A percentile compares a stretch with the other conserved stretches of the same genome.
Evolutionary conservation across 2,113 vertebrate species (phyloP).

Genomic region (Periophthalmus modestus): DNA sequence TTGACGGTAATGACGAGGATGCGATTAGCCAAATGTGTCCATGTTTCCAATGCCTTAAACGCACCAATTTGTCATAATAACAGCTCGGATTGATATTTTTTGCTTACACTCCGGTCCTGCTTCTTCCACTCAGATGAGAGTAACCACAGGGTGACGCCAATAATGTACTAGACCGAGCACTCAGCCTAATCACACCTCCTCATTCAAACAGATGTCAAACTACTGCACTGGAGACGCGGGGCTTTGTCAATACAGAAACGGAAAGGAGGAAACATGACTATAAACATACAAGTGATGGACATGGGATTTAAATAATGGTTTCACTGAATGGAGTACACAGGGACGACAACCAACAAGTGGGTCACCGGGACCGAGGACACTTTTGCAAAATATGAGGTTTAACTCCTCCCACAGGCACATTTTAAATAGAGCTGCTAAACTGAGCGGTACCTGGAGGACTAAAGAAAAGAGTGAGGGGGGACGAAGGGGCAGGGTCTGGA

Average conservation of each 20-base stretch:
- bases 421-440: too few species aligned
- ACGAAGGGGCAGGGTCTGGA: too few species aligned
- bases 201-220: slow-evolving; percentile 6
- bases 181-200: slow-evolving; percentile 25
- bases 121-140: slow-evolving; percentile 10
- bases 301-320: not conserved
- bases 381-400: too few species aligned
- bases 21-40: slow-evolving; percentile 37
- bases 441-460: too few species aligned
- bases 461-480: too few species aligned
- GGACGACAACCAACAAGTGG: too few species aligned
- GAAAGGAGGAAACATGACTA: not conserved
- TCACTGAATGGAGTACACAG: not conserved
- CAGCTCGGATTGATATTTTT: slow-evolving; percentile 17
- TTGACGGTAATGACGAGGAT: slow-evolving; percentile 10
- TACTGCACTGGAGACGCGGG: not conserved
- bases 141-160: slow-evolving; percentile 6
- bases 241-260: not conserved
- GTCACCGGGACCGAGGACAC: too few species aligned
- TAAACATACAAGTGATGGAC: not conserved
- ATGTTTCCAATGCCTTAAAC: slow-evolving; percentile 42
- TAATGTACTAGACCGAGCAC: slow-evolving; percentile 24
- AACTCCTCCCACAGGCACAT: too few species aligned
- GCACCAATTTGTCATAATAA: slow-evolving; percentile 48
- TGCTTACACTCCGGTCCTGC: slow-evolving; percentile 16